Conservation (phyloP, 2,113 vertebrate genomes). For the Paraplagusia blochii region DNA sequence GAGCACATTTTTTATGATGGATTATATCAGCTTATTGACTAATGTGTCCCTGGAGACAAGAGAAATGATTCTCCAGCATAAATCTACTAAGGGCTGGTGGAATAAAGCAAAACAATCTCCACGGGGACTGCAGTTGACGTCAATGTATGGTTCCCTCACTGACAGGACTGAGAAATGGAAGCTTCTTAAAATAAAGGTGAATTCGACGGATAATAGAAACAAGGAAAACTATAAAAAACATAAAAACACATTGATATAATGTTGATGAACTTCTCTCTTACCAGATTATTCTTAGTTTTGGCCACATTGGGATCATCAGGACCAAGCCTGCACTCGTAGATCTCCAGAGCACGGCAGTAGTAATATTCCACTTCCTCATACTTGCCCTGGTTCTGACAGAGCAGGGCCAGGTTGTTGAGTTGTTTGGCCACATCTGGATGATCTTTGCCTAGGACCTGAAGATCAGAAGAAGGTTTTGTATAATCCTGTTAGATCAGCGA, state of each 20-base stretch:
- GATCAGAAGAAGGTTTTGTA: background rate
- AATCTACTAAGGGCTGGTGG: conserved; percentile 6
- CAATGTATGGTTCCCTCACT: conserved; percentile 18
- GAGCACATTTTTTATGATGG: conserved; percentile 18
- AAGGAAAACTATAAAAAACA: too few species aligned
- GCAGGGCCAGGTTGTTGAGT: conserved; percentile 93
- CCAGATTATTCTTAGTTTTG: conserved; percentile 99
- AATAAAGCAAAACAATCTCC: conserved; percentile 11
- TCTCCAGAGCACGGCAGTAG: conserved; percentile 93
- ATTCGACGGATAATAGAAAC: too few species aligned
- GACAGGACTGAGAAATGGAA: conserved; percentile 3
- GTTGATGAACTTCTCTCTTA: conserved; percentile 54
- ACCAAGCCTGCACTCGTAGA: conserved; percentile 91
- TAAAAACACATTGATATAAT: background rate
- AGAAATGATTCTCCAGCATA: conserved; percentile 4
- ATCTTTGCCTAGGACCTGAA: conserved; percentile 90
- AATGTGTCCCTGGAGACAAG: conserved; percentile 6
- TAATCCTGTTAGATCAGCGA: too few species aligned
- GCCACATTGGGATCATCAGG: conserved; percentile 95
- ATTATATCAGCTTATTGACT: conserved; percentile 16
- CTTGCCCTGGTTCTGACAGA: conserved; percentile 99
- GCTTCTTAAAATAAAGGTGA: background rate
- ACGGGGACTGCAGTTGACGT: conserved; percentile 7
- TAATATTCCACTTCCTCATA: conserved; percentile 98
- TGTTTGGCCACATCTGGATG: conserved; percentile 99